phyloP scores from a whole-genome alignment of 1,140 invertebrate species.

The Trinorchestia longiramus region DNA sequence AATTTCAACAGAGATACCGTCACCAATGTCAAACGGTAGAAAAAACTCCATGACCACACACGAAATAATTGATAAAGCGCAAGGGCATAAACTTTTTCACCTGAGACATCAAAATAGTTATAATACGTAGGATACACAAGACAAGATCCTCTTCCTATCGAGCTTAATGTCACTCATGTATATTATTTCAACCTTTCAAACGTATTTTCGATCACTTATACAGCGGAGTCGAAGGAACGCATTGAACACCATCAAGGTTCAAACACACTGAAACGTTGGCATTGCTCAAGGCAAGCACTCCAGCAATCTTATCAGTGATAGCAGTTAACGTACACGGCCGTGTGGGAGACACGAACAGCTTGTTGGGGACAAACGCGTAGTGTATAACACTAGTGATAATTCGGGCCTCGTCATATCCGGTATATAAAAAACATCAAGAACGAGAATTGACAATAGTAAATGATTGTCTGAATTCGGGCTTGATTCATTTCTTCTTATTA shows the following conservation, averaged over 20 bases:
- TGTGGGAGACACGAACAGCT: not conserved
- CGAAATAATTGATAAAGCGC: too few species aligned
- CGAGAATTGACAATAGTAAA: not conserved
- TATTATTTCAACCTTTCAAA: not conserved
- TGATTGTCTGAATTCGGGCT: not conserved
- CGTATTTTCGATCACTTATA: not conserved
- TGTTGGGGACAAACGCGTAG: not conserved
- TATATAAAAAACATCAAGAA: too few species aligned
- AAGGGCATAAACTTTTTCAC: too few species aligned
- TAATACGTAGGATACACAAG: too few species aligned
- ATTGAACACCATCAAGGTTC: not conserved
- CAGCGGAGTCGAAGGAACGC: not conserved
- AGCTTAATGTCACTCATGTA: not conserved
- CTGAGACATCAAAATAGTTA: too few species aligned
- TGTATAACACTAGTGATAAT: not conserved
- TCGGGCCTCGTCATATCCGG: too few species aligned
- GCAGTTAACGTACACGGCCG: not conserved
- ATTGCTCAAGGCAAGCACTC: not conserved
- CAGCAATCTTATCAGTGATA: slow-evolving; percentile 1
- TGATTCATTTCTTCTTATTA: not conserved
- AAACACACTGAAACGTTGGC: not conserved
- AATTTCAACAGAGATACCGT: too few species aligned
- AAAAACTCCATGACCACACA: too few species aligned
- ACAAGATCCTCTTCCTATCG: too few species aligned
- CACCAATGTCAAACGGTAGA: too few species aligned